A percentile compares a stretch with the other conserved stretches of the same genome.
phyloP scores from a whole-genome alignment of 2,113 vertebrate species.

The Mobula birostris region DNA sequence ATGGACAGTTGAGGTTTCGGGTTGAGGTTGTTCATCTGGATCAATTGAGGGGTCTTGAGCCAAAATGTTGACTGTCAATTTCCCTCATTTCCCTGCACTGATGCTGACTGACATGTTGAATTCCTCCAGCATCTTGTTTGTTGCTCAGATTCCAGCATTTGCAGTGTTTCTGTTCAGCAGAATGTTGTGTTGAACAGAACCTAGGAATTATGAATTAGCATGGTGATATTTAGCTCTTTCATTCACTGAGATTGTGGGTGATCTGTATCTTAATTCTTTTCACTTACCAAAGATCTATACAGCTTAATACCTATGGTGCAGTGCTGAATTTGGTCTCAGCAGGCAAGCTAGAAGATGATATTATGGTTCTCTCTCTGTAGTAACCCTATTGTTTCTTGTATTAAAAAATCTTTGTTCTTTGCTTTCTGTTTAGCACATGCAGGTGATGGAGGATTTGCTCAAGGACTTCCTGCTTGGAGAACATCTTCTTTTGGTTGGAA shows the following conservation, averaged over 20 bases:
- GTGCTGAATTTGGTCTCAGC: not conserved
- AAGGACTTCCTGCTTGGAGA: constrained; percentile 93
- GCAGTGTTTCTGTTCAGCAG: too few relatives aligned
- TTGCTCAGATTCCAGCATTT: too few relatives aligned
- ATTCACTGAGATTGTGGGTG: not conserved
- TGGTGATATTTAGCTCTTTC: not conserved
- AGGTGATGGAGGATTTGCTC: constrained; percentile 95
- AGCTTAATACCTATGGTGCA: not conserved
- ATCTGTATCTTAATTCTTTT: not conserved
- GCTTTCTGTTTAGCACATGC: constrained; percentile 71
- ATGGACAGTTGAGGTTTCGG: too few relatives aligned
- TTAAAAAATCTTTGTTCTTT: not conserved
- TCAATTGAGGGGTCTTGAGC: too few relatives aligned
- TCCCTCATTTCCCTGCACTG: too few relatives aligned
- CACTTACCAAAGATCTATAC: not conserved
- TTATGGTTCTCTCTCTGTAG: not conserved
- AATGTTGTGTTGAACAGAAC: not conserved
- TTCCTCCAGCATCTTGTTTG: too few relatives aligned
- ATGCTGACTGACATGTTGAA: too few relatives aligned
- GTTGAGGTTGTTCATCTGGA: too few relatives aligned
- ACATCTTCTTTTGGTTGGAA: constrained; percentile 88
- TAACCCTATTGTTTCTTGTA: not conserved
- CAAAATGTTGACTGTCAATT: too few relatives aligned
- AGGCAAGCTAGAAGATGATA: not conserved
- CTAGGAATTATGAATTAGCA: not conserved